phyloP scores from a whole-genome alignment of 2,797 vertebrate genomes.

The Remorina albescens region DNA sequence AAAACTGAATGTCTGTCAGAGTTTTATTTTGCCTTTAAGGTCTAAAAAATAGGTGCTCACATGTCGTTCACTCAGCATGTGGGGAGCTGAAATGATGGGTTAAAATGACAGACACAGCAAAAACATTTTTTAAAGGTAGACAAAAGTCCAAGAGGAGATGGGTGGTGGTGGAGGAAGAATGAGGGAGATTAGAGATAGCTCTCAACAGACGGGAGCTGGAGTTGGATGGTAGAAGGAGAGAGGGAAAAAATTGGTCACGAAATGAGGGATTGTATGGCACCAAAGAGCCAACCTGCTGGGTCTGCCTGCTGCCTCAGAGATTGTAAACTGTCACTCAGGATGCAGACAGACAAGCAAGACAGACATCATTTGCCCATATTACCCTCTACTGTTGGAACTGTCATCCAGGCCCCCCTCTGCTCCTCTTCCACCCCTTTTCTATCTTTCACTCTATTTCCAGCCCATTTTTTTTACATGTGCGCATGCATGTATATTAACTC shows the following conservation, averaged over 20 bases:
- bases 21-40: constrained; percentile 10
- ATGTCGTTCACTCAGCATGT: background rate
- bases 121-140: constrained; percentile 3
- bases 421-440: constrained; percentile 34
- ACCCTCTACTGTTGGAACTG: constrained; percentile 63
- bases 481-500: constrained; percentile 65
- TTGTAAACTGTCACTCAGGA: constrained; percentile 84
- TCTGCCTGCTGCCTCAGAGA: constrained; percentile 76
- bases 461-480: constrained; percentile 26
- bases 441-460: constrained; percentile 48
- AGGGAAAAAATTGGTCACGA: constrained; percentile 54
- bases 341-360: constrained; percentile 78
- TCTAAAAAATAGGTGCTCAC: background rate
- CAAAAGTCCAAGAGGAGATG: constrained; percentile 33
- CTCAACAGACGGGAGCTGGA: constrained; percentile 59
- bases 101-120: constrained; percentile 4
- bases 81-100: constrained; percentile 1
- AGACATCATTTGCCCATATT: constrained; percentile 77
- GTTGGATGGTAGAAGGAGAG: constrained; percentile 37
- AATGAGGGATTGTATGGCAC: constrained; percentile 71
- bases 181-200: constrained; percentile 53
- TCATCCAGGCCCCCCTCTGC: constrained; percentile 46
- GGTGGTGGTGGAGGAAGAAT: constrained; percentile 20
- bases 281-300: constrained; percentile 73
- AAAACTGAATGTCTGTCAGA: background rate